phyloP scores from a whole-genome alignment of 2,113 vertebrate genomes.

The Gopherus evgoodei region DNA sequence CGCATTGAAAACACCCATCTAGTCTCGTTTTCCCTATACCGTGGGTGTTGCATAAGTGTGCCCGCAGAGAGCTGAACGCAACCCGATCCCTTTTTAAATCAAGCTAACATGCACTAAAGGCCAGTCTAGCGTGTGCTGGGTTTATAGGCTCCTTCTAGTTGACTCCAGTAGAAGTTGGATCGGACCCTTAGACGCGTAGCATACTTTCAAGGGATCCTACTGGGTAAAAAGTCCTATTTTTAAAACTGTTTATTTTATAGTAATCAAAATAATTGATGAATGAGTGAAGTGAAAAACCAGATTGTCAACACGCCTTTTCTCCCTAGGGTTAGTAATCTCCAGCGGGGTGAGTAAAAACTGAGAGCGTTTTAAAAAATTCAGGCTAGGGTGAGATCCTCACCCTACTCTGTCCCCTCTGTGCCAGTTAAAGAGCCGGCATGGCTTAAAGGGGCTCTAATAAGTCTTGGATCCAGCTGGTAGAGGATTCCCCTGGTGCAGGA shows the following conservation, averaged over 20 bases:
- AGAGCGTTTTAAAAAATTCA: constrained; percentile 24
- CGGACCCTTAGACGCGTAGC: background rate
- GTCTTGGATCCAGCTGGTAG: background rate
- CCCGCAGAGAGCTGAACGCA: background rate
- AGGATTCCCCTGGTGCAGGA: background rate
- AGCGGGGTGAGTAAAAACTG: background rate
- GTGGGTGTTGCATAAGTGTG: background rate
- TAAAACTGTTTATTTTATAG: background rate
- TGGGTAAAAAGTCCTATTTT: background rate
- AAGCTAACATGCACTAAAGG: background rate
- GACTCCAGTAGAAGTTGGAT: background rate
- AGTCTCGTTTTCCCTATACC: background rate
- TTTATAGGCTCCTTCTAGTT: background rate
- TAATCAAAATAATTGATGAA: background rate
- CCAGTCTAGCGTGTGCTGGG: background rate
- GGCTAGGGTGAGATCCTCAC: constrained; percentile 1
- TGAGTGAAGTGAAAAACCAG: background rate
- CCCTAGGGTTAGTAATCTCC: background rate
- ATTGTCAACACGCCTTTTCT: background rate
- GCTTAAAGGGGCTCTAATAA: constrained; percentile 1
- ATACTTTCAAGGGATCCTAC: background rate
- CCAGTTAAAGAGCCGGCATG: constrained; percentile 22
- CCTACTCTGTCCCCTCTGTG: background rate
- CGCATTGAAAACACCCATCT: fast-evolving
- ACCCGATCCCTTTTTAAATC: background rate